phyloP scores from a whole-genome alignment of 1,140 invertebrate species.

The Achatina immaculata region DNA sequence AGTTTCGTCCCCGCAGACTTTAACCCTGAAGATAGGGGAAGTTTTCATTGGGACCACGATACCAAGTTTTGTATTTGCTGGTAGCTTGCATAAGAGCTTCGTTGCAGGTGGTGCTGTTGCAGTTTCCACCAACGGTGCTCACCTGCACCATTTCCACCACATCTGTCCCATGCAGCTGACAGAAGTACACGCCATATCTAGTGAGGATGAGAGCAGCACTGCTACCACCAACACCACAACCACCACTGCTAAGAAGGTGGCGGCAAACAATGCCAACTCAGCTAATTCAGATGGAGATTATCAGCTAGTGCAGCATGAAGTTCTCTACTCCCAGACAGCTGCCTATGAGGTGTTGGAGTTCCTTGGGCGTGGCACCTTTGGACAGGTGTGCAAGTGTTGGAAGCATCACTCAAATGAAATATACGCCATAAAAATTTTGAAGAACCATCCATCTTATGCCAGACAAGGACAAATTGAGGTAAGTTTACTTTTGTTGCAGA shows the following conservation, averaged over 20 bases:
- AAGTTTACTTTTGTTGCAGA: too few species aligned
- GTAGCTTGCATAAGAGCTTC: constrained; percentile 5
- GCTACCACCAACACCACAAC: constrained; percentile 80
- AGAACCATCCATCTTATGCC: constrained; percentile 99
- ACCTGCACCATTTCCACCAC: constrained; percentile 79
- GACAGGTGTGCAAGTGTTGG: constrained; percentile 99
- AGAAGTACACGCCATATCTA: constrained; percentile 65
- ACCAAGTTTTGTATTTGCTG: background rate
- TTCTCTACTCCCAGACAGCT: constrained; percentile 90
- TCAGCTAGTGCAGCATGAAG: constrained; percentile 97
- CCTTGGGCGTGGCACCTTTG: constrained; percentile 97
- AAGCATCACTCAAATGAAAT: constrained; percentile 99
- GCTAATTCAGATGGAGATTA: constrained; percentile 89
- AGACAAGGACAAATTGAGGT: constrained; percentile 99
- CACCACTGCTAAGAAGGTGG: constrained; percentile 75
- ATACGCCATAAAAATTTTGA: constrained; percentile 99
- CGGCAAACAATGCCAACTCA: constrained; percentile 75
- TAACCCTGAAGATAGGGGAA: constrained; percentile 12
- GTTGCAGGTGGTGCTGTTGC: constrained; percentile 43
- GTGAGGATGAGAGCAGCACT: constrained; percentile 65
- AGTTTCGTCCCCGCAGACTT: background rate
- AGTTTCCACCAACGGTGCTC: constrained; percentile 66
- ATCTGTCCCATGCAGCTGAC: constrained; percentile 72
- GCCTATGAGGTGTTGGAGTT: constrained; percentile 99
- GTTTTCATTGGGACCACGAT: constrained; percentile 25